Percentiles rank a stretch among this genome's conserved stretches.
Evolutionary conservation across 2,113 vertebrate species (phyloP).

Genomic region (Butorides virescens): DNA sequence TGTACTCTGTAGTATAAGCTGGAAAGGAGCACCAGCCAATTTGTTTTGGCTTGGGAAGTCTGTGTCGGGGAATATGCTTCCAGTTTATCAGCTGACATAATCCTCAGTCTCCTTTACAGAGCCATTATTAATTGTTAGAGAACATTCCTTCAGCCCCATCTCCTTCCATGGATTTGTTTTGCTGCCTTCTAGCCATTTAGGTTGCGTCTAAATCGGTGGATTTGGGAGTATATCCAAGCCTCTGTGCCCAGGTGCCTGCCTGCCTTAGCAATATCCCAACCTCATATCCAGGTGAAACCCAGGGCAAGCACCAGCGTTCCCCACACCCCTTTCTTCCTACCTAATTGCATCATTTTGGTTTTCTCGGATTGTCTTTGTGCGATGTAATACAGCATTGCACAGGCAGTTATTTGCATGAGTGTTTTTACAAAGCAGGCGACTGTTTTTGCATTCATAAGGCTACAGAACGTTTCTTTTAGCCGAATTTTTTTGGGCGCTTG

Average conservation of each 20-base stretch:
- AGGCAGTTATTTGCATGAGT: neutral
- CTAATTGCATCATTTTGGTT: slow-evolving; percentile 50
- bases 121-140: neutral
- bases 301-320: neutral
- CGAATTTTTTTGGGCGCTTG: neutral
- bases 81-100: slow-evolving; percentile 23
- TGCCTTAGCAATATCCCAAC: slow-evolving; percentile 31
- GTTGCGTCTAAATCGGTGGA: slow-evolving; percentile 5
- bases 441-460: neutral
- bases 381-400: neutral
- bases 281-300: slow-evolving; percentile 53
- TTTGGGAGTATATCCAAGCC: slow-evolving; percentile 49
- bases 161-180: slow-evolving; percentile 23
- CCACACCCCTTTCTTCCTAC: slow-evolving; percentile 34
- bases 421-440: neutral
- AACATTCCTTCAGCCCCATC: neutral
- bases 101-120: slow-evolving; percentile 25
- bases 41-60: neutral
- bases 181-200: slow-evolving; percentile 29
- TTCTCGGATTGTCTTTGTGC: neutral
- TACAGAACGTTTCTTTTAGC: neutral
- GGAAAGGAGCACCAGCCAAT: neutral
- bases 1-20: neutral
- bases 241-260: neutral
- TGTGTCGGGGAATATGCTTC: neutral